Percentiles rank a stretch among this genome's conserved stretches.
These are phyloP conservation scores for Leptobrachium leishanense DNA, from an alignment of 2,113 vertebrate species.

Conservation along the genomic window DNA sequence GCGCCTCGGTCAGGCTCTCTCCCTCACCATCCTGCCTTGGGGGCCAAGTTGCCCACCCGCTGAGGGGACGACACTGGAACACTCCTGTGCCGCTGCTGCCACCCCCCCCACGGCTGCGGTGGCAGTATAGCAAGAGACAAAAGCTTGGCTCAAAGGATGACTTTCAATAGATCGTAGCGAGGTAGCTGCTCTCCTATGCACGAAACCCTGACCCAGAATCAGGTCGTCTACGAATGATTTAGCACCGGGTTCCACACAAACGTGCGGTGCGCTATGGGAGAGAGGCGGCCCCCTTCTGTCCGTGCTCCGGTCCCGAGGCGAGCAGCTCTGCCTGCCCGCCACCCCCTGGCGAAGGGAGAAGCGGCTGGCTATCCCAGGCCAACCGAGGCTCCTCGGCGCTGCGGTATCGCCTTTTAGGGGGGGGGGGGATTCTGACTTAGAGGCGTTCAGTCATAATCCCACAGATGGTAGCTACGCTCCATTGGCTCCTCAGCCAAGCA, in stretches of 20 bases:
- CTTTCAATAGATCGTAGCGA: no score
- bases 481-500: no score
- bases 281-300: background rate
- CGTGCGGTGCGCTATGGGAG: background rate
- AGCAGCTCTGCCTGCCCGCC: background rate
- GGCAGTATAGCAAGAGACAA: background rate
- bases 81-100: no score
- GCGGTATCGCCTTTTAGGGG: background rate
- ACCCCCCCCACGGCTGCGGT: no score
- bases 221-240: background rate
- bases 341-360: background rate
- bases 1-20: no score
- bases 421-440: background rate
- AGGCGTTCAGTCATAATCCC: no score
- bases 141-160: background rate
- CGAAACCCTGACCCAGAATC: background rate
- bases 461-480: background rate
- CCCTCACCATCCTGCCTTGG: no score
- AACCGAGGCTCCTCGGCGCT: no score
- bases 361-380: no score
- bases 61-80: no score
- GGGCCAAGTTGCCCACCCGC: no score
- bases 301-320: background rate
- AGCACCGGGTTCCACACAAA: background rate
- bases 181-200: no score